A percentile compares a stretch with the other conserved stretches of the same genome.
Conservation (phyloP, 2,797 vertebrate species). For the Sebastes baramenuke region DNA sequence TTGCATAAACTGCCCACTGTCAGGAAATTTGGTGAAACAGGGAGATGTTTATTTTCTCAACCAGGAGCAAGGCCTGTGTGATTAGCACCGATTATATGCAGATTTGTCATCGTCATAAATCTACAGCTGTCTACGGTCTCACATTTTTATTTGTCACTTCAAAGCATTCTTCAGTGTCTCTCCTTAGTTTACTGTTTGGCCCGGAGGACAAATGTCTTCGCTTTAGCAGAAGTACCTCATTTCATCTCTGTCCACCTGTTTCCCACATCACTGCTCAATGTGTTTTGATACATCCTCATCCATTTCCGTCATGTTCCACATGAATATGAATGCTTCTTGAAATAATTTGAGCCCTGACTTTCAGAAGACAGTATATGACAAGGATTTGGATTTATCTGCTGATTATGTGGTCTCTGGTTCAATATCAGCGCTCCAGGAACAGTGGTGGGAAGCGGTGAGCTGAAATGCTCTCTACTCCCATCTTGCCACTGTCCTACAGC, state of each 20-base stretch:
- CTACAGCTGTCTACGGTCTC: constrained; percentile 82
- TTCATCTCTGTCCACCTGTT: constrained; percentile 40
- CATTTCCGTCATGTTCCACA: background rate
- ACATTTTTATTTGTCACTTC: constrained; percentile 84
- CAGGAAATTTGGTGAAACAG: constrained; percentile 52
- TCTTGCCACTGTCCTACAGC: constrained; percentile 66
- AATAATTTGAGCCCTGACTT: background rate
- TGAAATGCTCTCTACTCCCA: constrained; percentile 26
- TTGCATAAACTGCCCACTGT: constrained; percentile 47
- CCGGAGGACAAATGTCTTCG: constrained; percentile 59
- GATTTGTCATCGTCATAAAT: constrained; percentile 87
- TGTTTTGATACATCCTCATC: background rate
- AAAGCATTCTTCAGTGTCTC: constrained; percentile 82
- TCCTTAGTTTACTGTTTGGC: constrained; percentile 64
- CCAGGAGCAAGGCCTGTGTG: constrained; percentile 66
- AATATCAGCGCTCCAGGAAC: constrained; percentile 3
- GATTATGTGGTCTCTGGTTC: constrained; percentile 10
- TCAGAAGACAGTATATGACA: background rate
- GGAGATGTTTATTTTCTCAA: constrained; percentile 74
- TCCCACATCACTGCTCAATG: constrained; percentile 17
- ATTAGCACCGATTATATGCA: constrained; percentile 83
- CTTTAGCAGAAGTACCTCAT: constrained; percentile 5
- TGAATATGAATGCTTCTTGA: background rate
- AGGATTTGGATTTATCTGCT: constrained; percentile 11
- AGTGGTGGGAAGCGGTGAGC: constrained; percentile 40